phyloP scores from a whole-genome alignment of 2,888 invertebrate genomes.

The Eristalis intricaria region DNA sequence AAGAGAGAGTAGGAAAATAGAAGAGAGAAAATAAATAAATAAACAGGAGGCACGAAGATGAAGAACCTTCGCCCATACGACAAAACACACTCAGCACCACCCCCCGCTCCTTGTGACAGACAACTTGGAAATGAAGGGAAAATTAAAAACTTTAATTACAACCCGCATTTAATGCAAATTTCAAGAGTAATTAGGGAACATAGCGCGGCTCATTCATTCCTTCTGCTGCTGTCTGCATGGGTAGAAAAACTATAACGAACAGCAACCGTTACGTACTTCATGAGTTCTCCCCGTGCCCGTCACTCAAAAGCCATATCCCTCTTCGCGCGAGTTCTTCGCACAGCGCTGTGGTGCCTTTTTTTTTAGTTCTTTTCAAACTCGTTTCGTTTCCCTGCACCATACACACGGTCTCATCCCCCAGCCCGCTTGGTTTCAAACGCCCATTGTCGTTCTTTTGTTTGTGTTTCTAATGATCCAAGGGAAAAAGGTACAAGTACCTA shows the following conservation, averaged over 20 bases:
- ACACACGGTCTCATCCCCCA: neutral
- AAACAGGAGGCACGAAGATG: neutral
- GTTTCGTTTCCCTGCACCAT: neutral
- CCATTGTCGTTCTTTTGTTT: conserved; percentile 62
- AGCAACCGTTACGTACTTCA: conserved; percentile 61
- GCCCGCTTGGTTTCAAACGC: neutral
- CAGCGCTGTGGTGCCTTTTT: conserved; percentile 1
- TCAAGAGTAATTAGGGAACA: conserved; percentile 73
- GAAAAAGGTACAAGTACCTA: conserved; percentile 58
- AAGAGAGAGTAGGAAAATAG: neutral
- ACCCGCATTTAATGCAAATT: conserved; percentile 73
- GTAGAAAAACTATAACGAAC: conserved; percentile 36
- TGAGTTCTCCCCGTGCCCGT: conserved; percentile 26
- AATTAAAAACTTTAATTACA: conserved; percentile 72
- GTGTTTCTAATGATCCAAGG: conserved; percentile 68
- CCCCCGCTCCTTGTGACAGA: conserved; percentile 56
- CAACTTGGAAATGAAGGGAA: conserved; percentile 66
- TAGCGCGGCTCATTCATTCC: conserved; percentile 58
- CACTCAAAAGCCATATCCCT: conserved; percentile 44
- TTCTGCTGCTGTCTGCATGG: conserved; percentile 47
- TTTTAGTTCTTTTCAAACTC: neutral
- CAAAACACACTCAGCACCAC: conserved; percentile 20
- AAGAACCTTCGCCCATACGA: conserved; percentile 24
- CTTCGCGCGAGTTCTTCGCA: neutral
- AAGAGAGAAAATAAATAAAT: neutral